phyloP scores from a whole-genome alignment of 2,113 vertebrate genomes.

The Hippolais icterina region DNA sequence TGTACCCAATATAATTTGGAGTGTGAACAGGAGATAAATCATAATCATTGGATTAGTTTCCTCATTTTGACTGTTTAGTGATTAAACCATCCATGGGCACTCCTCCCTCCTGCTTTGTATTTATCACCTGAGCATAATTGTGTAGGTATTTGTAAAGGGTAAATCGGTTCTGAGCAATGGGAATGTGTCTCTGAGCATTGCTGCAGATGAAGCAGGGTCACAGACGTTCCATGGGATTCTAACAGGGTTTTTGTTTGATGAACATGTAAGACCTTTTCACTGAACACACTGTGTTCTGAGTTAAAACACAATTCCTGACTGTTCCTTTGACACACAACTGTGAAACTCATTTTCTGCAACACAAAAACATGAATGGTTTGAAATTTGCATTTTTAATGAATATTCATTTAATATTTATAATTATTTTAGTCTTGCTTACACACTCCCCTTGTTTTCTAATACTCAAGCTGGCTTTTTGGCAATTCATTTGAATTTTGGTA shows the following conservation, averaged over 20 bases:
- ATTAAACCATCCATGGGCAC: neutral
- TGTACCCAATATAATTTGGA: neutral
- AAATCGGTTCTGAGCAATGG: neutral
- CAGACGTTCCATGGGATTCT: neutral
- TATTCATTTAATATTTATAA: slow-evolving; percentile 38
- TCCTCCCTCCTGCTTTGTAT: neutral
- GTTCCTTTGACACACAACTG: neutral
- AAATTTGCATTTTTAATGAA: slow-evolving; percentile 27
- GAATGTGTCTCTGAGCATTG: neutral
- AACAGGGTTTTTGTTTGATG: neutral
- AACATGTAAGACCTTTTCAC: neutral
- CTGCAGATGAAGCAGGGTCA: neutral
- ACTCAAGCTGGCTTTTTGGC: neutral
- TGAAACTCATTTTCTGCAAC: neutral
- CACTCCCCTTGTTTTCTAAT: neutral
- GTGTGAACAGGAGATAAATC: neutral
- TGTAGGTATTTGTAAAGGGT: neutral
- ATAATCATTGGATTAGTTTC: neutral
- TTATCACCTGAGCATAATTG: neutral
- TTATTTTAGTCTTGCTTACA: slow-evolving; percentile 14
- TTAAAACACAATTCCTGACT: neutral
- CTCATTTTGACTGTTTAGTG: neutral
- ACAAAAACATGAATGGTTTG: neutral
- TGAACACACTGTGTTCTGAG: neutral
- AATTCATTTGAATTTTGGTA: slow-evolving; percentile 15